Percentiles rank a stretch among this genome's conserved stretches.
Evolutionary conservation across 2,888 invertebrate genomes (phyloP).

Genomic region (Synanthedon myopaeformis): DNA sequence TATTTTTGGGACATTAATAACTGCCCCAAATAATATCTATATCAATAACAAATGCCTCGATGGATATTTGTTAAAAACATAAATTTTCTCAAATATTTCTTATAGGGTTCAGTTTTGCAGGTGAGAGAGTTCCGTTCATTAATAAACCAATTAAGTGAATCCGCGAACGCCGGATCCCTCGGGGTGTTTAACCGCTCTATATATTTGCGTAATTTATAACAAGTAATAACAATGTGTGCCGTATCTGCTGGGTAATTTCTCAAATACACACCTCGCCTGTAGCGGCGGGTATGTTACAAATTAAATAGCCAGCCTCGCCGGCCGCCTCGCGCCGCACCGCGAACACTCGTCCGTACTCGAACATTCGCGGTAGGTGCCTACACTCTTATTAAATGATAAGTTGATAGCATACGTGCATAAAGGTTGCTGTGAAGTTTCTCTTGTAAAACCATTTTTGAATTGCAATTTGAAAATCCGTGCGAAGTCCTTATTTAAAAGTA

Average conservation of each 20-base stretch:
- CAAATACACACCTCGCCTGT: constrained; percentile 55
- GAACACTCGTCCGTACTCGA: constrained; percentile 2
- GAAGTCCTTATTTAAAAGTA: no score
- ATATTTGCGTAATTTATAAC: constrained; percentile 53
- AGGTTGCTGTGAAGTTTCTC: no score
- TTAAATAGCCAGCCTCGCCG: constrained; percentile 24
- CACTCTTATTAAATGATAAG: constrained; percentile 34
- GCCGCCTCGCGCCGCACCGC: not conserved
- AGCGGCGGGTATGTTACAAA: constrained; percentile 26
- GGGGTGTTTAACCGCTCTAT: constrained; percentile 44
- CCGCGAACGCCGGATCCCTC: constrained; percentile 10
- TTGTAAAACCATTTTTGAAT: no score
- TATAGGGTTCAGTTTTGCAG: not conserved
- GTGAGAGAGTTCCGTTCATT: not conserved
- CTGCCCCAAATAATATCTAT: no score
- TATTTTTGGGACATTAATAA: no score
- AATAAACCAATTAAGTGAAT: constrained; percentile 1
- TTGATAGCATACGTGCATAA: not conserved
- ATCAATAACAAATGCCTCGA: no score
- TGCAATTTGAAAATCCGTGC: no score
- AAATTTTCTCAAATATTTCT: no score
- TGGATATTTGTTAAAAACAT: no score
- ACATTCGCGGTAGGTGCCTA: constrained; percentile 22
- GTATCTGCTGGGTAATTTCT: constrained; percentile 55
- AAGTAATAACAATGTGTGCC: constrained; percentile 51